Base-by-base conservation (phyloP, 2,113 vertebrate species). In the Ictidomys tridecemlineatus region DNA sequence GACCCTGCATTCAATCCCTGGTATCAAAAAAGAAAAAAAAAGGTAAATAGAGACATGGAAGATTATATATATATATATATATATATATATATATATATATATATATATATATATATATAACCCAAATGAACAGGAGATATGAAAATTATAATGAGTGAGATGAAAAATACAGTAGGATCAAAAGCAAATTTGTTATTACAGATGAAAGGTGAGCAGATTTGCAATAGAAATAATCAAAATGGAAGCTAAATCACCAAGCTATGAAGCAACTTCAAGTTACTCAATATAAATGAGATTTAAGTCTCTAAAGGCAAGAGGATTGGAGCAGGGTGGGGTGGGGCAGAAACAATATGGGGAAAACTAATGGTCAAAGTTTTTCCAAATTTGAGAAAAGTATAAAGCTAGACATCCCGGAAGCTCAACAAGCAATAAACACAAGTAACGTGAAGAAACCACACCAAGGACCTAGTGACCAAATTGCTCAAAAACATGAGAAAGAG, bases 371-470 rank as follows among this genome's bases (percentile, higher is more conserved):
- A 7, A 51, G 56, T 48, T 53, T 69, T 87, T n/a, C 56, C 56
- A 65, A 65, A 80, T 86, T 74, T 74, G 6, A 80, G 48, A 87
- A 92, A 74, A 51, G 22, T 42, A 83, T 83, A 89, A 63, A 87
- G 3, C 12, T 45, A 73, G 74, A 95, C 17, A 73, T 53, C 45
- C 0, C 12, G 63, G 65, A 86, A 91, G 89, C 18, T 70, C 24
- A 95, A 65, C 65, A 26, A 48, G 51, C n/a, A 80, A 8, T 72
- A 86, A 86, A 92, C 26, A 91, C 14, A 91, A 85, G n/a, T 78
- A 78, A 73, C 30, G 48, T 28, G 8, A 63, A 63, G 61, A 63
- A 26, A 28, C 61, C 26, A 63, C 61, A 63, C 8, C 61, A 63
- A 84, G 58, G 39, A 58, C 26, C 48, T 24, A 6, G 53, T 67